phyloP scores from a whole-genome alignment of 2,888 invertebrate species.

The Acrobasis suavella region DNA sequence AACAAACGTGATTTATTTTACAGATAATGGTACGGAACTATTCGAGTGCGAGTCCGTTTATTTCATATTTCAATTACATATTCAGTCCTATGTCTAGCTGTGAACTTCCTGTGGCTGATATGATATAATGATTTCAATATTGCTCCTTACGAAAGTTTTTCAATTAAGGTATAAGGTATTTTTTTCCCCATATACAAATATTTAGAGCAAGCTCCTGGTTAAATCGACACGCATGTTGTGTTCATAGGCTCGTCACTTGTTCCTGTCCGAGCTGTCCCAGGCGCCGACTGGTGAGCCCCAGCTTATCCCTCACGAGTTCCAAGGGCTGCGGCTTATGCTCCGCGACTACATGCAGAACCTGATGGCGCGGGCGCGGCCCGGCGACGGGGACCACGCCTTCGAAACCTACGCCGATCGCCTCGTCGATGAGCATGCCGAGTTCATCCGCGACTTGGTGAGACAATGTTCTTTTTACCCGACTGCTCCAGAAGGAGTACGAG shows the following conservation, averaged over 20 bases:
- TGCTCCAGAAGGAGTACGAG: no score
- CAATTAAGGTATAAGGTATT: no score
- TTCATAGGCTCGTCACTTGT: slow-evolving; percentile 52
- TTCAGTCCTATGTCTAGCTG: no score
- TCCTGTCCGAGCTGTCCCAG: slow-evolving; percentile 43
- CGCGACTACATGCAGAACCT: slow-evolving; percentile 49
- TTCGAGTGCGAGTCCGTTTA: no score
- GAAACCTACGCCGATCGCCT: slow-evolving; percentile 44
- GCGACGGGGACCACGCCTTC: slow-evolving; percentile 36
- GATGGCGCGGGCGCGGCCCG: slow-evolving; percentile 36
- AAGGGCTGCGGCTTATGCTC: slow-evolving; percentile 44
- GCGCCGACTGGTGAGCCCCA: slow-evolving; percentile 37
- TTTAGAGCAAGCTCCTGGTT: no score
- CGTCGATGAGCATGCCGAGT: slow-evolving; percentile 40
- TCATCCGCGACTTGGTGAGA: slow-evolving; percentile 51
- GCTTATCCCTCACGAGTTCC: slow-evolving; percentile 51
- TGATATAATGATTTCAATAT: no score
- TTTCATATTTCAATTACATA: no score
- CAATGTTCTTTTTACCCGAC: background rate
- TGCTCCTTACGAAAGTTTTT: no score
- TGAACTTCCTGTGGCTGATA: no score
- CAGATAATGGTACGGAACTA: no score
- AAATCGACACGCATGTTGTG: background rate
- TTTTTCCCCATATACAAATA: no score
- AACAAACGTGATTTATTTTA: no score